phyloP scores from a whole-genome alignment of 2,113 vertebrate genomes.

The Thinocorus orbignyianus region DNA sequence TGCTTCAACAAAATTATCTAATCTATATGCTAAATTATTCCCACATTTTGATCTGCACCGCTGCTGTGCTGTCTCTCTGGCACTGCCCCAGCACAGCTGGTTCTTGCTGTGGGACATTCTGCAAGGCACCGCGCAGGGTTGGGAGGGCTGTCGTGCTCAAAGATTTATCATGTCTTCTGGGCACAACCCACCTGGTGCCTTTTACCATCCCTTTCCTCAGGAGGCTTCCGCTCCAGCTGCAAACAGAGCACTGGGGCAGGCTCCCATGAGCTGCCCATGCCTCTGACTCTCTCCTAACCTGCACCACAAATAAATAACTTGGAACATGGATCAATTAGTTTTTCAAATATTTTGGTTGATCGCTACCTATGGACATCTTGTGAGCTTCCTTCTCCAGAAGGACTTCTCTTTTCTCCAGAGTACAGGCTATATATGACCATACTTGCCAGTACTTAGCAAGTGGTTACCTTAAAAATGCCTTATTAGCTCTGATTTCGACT shows the following conservation, averaged over 20 bases:
- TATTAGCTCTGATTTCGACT: not conserved
- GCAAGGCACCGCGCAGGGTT: not conserved
- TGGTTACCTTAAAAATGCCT: not conserved
- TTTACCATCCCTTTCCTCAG: not conserved
- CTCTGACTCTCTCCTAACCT: not conserved
- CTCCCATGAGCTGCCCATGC: not conserved
- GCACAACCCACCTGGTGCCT: rapidly evolving
- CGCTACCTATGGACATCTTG: not conserved
- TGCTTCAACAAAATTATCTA: not conserved
- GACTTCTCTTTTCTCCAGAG: not conserved
- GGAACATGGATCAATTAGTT: not conserved
- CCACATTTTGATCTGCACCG: not conserved
- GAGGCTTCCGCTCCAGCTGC: not conserved
- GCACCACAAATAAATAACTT: not conserved
- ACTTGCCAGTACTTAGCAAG: not conserved
- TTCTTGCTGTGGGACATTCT: not conserved
- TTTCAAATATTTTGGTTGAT: not conserved
- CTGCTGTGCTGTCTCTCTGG: not conserved
- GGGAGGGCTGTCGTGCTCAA: rapidly evolving
- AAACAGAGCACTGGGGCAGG: not conserved
- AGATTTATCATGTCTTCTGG: not conserved
- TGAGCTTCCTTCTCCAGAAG: not conserved
- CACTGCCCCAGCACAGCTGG: not conserved
- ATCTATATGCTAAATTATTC: conserved; percentile 34
- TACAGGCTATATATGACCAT: not conserved